These are phyloP conservation scores for Mesopsocus fuscifrons DNA, from an alignment of 2,888 invertebrate species.

Conservation along the genomic window DNA sequence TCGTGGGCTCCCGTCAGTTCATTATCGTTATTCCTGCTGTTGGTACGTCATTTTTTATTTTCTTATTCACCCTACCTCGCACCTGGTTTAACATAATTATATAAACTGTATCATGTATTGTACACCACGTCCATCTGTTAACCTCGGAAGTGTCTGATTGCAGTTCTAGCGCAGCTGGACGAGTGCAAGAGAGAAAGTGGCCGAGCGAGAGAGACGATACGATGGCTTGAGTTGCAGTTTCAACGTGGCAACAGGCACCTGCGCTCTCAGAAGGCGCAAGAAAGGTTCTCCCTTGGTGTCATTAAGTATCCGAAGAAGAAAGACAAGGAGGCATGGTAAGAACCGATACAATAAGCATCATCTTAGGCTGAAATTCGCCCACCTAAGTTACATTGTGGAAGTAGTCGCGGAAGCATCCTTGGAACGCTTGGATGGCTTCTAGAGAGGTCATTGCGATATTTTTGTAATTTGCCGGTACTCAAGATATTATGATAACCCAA, in stretches of 20 bases:
- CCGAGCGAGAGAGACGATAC: slow-evolving; percentile 75
- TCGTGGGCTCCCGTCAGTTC: slow-evolving; percentile 65
- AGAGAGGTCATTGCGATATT: too few relatives aligned
- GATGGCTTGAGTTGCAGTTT: slow-evolving; percentile 81
- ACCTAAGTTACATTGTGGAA: too few relatives aligned
- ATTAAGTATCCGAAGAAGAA: slow-evolving; percentile 60
- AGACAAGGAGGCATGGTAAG: slow-evolving; percentile 44
- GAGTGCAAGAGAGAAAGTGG: slow-evolving; percentile 69
- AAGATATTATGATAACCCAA: too few relatives aligned
- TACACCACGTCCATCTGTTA: too few relatives aligned
- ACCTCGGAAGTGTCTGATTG: too few relatives aligned
- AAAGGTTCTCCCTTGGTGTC: slow-evolving; percentile 48
- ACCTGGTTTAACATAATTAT: too few relatives aligned
- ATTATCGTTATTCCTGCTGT: slow-evolving; percentile 73
- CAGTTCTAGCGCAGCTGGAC: slow-evolving; percentile 77
- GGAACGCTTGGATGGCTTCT: too few relatives aligned
- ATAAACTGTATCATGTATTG: too few relatives aligned
- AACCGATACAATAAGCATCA: too few relatives aligned
- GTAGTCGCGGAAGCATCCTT: too few relatives aligned
- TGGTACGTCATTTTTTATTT: slow-evolving; percentile 35
- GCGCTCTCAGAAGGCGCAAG: slow-evolving; percentile 69
- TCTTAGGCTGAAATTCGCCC: too few relatives aligned
- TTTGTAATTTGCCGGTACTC: too few relatives aligned
- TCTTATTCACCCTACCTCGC: slow-evolving; percentile 4
- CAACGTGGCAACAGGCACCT: slow-evolving; percentile 72